These are phyloP conservation scores for Leptopilina syphax DNA, from an alignment of 2,888 invertebrate genomes.

Conservation along the genomic window DNA sequence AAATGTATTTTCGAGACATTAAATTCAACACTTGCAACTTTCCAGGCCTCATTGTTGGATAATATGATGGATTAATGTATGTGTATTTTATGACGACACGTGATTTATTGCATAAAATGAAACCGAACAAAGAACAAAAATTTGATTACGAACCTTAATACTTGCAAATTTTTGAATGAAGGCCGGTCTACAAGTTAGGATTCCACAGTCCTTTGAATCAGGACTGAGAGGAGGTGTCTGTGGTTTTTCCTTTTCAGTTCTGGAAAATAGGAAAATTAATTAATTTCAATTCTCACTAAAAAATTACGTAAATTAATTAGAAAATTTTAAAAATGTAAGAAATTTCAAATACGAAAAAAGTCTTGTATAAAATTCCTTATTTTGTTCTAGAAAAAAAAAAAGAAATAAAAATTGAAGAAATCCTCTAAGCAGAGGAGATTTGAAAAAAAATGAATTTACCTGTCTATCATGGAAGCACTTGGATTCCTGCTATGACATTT, in stretches of 20 bases:
- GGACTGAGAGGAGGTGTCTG: slow-evolving; percentile 75
- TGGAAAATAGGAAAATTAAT: slow-evolving; percentile 51
- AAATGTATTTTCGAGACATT: slow-evolving; percentile 27
- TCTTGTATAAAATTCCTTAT: not conserved
- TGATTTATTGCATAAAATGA: slow-evolving; percentile 16
- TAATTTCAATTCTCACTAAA: too few relatives aligned
- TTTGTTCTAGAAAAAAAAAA: not conserved
- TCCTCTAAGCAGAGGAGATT: slow-evolving; percentile 11
- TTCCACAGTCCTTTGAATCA: slow-evolving; percentile 91
- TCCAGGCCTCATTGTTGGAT: slow-evolving; percentile 10
- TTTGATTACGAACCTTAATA: slow-evolving; percentile 85
- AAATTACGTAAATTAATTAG: not conserved
- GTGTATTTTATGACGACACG: not conserved
- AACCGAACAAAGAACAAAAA: slow-evolving; percentile 4
- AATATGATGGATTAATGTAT: slow-evolving; percentile 15
- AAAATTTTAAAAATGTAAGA: too few relatives aligned
- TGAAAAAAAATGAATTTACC: slow-evolving; percentile 63
- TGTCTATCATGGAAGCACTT: slow-evolving; percentile 77
- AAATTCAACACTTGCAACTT: slow-evolving; percentile 21
- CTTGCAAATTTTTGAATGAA: slow-evolving; percentile 92
- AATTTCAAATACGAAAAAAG: not conserved
- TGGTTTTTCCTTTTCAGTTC: slow-evolving; percentile 73
- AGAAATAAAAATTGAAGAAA: not conserved
- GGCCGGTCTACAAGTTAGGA: slow-evolving; percentile 90
- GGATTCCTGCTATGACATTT: slow-evolving; percentile 77